Percentiles rank a stretch among this genome's conserved stretches.
Conservation (phyloP, 2,888 invertebrate genomes). For the Himalopsyche tibetana region DNA sequence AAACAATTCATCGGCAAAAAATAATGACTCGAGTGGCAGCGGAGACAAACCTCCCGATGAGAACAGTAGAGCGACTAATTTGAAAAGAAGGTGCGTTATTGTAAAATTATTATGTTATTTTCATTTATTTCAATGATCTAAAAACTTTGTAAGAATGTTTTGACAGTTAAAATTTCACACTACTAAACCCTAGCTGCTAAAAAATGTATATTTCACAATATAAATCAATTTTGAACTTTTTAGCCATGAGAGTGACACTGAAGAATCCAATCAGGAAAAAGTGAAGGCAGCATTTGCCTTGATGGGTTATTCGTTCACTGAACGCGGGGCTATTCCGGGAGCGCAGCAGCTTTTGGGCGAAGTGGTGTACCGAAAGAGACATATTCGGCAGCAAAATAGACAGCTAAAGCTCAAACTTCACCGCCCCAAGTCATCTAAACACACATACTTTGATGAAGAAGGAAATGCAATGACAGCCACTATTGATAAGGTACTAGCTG, state of each 20-base stretch:
- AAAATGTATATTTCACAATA: not conserved
- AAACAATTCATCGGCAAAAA: not conserved
- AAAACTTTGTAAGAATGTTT: too few relatives aligned
- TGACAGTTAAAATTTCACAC: not conserved
- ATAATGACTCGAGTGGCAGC: conserved; percentile 66
- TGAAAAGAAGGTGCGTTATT: conserved; percentile 76
- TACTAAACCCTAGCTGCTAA: too few relatives aligned
- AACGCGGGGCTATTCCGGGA: conserved; percentile 8
- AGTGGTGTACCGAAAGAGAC: conserved; percentile 81
- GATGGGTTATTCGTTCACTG: conserved; percentile 77
- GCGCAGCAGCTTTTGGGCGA: conserved; percentile 75
- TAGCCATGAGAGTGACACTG: conserved; percentile 77
- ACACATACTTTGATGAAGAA: conserved; percentile 83
- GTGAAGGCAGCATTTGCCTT: conserved; percentile 81
- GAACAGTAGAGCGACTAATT: conserved; percentile 70
- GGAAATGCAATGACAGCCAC: conserved; percentile 76
- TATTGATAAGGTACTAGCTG: conserved; percentile 71
- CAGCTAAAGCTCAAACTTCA: conserved; percentile 76
- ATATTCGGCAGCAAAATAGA: conserved; percentile 78
- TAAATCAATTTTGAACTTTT: conserved; percentile 66
- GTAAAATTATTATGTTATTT: not conserved
- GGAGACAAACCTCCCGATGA: conserved; percentile 77
- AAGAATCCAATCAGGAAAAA: conserved; percentile 75
- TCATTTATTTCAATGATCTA: not conserved
- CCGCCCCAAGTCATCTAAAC: conserved; percentile 74